Evolutionary conservation across 2,888 invertebrate species (phyloP).

Genomic region (Oasisia sp.): DNA sequence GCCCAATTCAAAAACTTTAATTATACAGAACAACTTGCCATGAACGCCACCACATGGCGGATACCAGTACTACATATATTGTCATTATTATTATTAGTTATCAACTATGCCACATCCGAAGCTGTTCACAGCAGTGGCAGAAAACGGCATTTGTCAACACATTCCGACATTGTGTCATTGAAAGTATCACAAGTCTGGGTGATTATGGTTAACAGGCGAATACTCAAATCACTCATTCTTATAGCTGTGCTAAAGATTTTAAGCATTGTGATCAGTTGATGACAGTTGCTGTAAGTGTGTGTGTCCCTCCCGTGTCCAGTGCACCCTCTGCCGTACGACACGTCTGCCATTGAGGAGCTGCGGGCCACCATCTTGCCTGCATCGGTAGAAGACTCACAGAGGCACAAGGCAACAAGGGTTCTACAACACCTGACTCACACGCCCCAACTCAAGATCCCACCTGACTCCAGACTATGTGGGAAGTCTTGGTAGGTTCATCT

Average conservation of each 20-base stretch:
- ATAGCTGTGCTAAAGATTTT: background rate
- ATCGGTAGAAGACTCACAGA: background rate
- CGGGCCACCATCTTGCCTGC: background rate
- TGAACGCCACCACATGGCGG: too few species aligned
- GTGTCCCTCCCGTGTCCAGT: background rate
- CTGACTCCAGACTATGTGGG: background rate
- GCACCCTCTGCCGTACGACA: background rate
- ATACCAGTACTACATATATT: too few species aligned
- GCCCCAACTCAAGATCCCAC: background rate
- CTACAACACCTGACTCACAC: background rate
- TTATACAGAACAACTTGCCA: too few species aligned
- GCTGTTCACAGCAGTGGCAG: background rate
- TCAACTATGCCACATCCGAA: too few species aligned
- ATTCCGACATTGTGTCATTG: too few species aligned
- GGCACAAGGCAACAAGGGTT: background rate
- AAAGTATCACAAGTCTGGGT: too few species aligned
- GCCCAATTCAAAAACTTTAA: too few species aligned
- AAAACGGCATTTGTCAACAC: background rate
- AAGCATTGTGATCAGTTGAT: background rate
- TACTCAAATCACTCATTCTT: background rate
- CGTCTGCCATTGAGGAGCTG: background rate
- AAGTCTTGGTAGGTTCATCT: background rate
- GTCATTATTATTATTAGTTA: too few species aligned
- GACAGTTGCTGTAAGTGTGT: background rate
- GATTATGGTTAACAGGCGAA: background rate